Conservation (phyloP, 1,140 invertebrate species). For the Drosophila funebris region DNA sequence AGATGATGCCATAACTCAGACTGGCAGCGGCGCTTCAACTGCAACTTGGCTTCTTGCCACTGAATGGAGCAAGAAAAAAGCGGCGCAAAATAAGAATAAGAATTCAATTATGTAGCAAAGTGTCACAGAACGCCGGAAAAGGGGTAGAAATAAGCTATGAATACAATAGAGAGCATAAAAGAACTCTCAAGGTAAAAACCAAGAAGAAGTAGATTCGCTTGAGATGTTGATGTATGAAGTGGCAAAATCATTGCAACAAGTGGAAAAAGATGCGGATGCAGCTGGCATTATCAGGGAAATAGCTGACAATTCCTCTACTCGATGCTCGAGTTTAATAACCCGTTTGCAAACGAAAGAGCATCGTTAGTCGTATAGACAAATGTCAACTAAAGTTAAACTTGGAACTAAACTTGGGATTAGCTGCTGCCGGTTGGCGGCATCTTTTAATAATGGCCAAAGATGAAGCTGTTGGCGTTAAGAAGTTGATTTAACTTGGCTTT, state of each 20-base stretch:
- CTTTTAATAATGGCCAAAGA: conserved; percentile 34
- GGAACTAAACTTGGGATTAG: not conserved
- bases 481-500: conserved; percentile 64
- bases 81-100: conserved; percentile 53
- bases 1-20: conserved; percentile 72
- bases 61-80: conserved; percentile 1
- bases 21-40: conserved; percentile 31
- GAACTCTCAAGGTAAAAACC: not conserved
- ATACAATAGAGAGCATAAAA: not conserved
- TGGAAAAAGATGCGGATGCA: conserved; percentile 35
- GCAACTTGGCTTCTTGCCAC: conserved; percentile 31
- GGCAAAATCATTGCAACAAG: conserved; percentile 70
- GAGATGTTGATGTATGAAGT: conserved; percentile 68
- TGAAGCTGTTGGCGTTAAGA: conserved; percentile 71
- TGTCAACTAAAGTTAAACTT: not conserved
- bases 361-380: not conserved
- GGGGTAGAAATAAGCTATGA: conserved; percentile 6
- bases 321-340: not conserved
- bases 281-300: conserved; percentile 4
- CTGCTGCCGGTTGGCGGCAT: not conserved
- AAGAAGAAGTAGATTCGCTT: not conserved
- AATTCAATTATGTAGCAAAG: conserved; percentile 80
- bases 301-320: not conserved
- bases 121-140: conserved; percentile 58
- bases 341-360: not conserved